Conservation (phyloP, 2,888 invertebrate species). For the Eumerus sabulonum region DNA sequence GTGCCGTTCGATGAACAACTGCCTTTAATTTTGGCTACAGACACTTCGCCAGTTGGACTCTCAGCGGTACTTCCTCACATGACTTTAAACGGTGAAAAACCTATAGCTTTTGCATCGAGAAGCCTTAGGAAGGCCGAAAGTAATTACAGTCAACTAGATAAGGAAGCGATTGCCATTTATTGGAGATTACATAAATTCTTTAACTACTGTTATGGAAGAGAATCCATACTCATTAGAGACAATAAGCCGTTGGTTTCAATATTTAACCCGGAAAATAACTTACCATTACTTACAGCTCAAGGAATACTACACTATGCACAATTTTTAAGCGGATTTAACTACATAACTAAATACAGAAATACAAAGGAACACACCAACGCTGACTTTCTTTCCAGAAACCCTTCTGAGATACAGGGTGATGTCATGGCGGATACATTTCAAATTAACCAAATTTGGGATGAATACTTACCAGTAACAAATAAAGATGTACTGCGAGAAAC, state of each 20-base stretch:
- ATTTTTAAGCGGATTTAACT: slow-evolving; percentile 61
- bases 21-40: no score
- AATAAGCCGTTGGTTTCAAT: slow-evolving; percentile 50
- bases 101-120: slow-evolving; percentile 61
- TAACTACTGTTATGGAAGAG: slow-evolving; percentile 48
- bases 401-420: background rate
- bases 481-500: slow-evolving; percentile 16
- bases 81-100: slow-evolving; percentile 31
- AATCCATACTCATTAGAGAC: slow-evolving; percentile 56
- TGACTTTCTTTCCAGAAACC: slow-evolving; percentile 33
- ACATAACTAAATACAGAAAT: slow-evolving; percentile 57
- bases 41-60: no score
- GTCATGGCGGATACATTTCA: slow-evolving; percentile 6
- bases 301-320: slow-evolving; percentile 61
- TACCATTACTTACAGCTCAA: slow-evolving; percentile 56
- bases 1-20: no score
- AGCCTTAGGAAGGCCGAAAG: slow-evolving; percentile 48
- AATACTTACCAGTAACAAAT: slow-evolving; percentile 32
- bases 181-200: slow-evolving; percentile 48
- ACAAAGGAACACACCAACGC: slow-evolving; percentile 45
- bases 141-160: slow-evolving; percentile 63
- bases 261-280: slow-evolving; percentile 56
- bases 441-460: no score
- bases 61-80: no score
- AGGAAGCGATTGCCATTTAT: slow-evolving; percentile 55